Base-by-base conservation (phyloP, 2,113 vertebrate genomes). In the Istiophorus platypterus region DNA sequence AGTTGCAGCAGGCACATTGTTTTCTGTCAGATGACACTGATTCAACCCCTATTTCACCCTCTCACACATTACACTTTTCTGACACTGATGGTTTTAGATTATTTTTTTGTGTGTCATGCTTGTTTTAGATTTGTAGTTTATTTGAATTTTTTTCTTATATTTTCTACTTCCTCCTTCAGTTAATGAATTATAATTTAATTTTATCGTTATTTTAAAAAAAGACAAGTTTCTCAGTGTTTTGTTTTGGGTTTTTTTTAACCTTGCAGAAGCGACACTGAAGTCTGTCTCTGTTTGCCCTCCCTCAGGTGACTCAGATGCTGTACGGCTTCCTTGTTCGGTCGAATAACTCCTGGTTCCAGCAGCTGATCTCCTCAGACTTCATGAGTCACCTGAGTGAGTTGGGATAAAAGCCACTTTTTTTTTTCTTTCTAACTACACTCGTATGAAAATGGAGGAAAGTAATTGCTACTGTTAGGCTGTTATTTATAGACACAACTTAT, bases 291-390 rank as follows among this genome's bases (percentile, higher is more conserved):
- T 64, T 65, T 65, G 42, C 17, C 66, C 5, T 67, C 14, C 61
- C 45, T 73, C 93, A 99, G 98, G 96, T 99, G 13, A 89, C 96
- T 0, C 95, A 93, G 52, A 87, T 99, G 93, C 94, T 99, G 0
- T 99, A 97, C 1, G 95, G 97, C 0, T 99, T 99, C 87, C 89
- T 99, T 14, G 81, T 98, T 10, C 92, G 86, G 87, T 93, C 96
- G 54, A 99, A 99, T 90, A 99, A 99, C 76, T 96, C 96, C 45
- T 99, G 97, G 97, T 96, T 99, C 82, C 96, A 97, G 81, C 94
- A 97, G 1, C 64, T 99, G 5, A 71, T 97, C 13, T 91, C 94
- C 51, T 87, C 95, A 0, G 96, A 99, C 12, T 14, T 94, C 0
- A 83, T 82, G 13, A 80, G 80, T 12, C 89, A 86, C 57, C 89